These are phyloP conservation scores for Pteropus alecto DNA, from an alignment of 2,113 vertebrate genomes.

Conservation along the genomic window DNA sequence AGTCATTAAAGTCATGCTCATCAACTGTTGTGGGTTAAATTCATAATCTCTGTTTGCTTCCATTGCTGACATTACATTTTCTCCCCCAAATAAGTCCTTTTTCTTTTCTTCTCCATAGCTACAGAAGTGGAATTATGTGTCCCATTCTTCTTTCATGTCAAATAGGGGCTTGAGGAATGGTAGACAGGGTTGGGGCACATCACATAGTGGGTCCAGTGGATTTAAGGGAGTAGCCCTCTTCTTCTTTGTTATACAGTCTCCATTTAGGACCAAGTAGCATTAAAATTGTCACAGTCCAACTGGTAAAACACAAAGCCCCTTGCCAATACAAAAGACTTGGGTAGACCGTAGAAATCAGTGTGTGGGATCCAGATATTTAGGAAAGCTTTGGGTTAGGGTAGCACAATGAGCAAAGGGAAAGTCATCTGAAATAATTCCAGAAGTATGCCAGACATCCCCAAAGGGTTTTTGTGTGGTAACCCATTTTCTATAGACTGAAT, in stretches of 20 bases:
- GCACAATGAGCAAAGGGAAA: background rate
- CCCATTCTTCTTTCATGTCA: background rate
- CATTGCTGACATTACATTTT: background rate
- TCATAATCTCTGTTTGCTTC: background rate
- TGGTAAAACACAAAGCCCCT: background rate
- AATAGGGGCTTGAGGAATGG: background rate
- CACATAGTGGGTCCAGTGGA: background rate
- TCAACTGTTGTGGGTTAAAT: background rate
- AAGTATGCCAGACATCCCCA: background rate
- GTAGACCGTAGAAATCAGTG: background rate
- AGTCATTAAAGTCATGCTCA: background rate
- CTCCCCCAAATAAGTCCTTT: background rate
- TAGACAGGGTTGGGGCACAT: background rate
- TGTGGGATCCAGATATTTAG: background rate
- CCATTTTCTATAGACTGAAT: background rate
- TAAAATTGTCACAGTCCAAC: background rate
- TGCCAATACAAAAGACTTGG: background rate
- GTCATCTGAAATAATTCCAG: background rate
- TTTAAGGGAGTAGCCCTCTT: background rate
- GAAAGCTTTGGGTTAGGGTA: background rate
- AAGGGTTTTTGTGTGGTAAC: background rate
- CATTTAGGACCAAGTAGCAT: background rate
- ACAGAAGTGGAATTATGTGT: background rate
- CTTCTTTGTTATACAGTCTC: background rate
- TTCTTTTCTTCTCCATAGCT: background rate